Base-by-base conservation (phyloP, 2,888 invertebrate species). In the Cephalotes varians region DNA sequence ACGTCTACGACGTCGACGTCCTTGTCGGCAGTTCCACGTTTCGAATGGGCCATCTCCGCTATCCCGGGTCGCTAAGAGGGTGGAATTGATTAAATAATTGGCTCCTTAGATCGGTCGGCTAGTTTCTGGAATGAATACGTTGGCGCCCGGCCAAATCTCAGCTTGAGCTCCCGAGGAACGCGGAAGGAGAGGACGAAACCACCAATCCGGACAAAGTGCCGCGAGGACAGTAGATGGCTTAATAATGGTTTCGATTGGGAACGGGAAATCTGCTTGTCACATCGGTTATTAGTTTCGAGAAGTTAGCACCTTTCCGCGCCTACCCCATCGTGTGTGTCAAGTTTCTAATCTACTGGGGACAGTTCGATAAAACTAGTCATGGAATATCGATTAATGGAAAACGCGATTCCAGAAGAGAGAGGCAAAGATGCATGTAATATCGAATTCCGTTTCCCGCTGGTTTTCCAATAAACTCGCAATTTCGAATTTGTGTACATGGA, bases 71-170 rank as follows among this genome's bases (percentile, higher is more conserved):
- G 92, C 93, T 93, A 93, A 93, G 94, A 93, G 94, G 93, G 91
- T 92, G 92, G 93, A 94, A 94, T 94, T 94, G 94, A 94, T 94
- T 94, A 94, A 94, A 94, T 94, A 94, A 94, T 94, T 94, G 94
- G 94, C 92, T 93, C 93, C 93, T 93, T 92, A 92, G 93, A 94
- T 94, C 93, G 93, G 93, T 91, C 40, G 92, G 92, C 92, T 93
- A 93, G 94, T 94, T 94, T 93, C 93, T 91, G 92, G 93, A 94
- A 94, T 93, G 94, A 94, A 94, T 94, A 93, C 93, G 92, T 91
- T 94, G 94, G 94, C 93, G 85, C 83, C 54, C 76, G 87, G 92
- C 93, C 93, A 93, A 91, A 88, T 74, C 82, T 86, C 86, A 83
- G 85, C 85, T 85, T 80, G 84, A 85, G 85, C 83, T 82, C 84